phyloP scores from a whole-genome alignment of 2,113 vertebrate genomes.

The Loxodonta africana region DNA sequence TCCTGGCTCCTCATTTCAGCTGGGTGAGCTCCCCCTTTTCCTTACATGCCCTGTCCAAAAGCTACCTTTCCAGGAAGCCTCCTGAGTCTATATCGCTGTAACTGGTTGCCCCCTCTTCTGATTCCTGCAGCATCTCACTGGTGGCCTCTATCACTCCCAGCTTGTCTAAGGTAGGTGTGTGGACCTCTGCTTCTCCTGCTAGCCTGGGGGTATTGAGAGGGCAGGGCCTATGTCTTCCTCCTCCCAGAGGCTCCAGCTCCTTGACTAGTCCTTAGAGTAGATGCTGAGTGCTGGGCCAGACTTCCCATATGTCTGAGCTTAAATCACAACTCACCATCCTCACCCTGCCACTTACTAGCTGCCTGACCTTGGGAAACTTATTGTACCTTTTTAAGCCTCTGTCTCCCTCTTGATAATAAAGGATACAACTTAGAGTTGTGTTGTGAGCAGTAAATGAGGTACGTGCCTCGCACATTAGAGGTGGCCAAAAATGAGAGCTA shows the following conservation, averaged over 20 bases:
- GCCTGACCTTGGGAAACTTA: no score
- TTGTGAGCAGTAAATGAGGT: neutral
- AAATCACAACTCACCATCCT: neutral
- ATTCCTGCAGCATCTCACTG: neutral
- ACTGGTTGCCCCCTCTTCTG: neutral
- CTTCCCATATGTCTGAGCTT: neutral
- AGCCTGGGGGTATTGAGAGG: neutral
- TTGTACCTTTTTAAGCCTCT: neutral
- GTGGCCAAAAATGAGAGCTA: neutral
- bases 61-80: neutral
- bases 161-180: no score
- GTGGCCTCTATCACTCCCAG: neutral
- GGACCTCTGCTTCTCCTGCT: neutral
- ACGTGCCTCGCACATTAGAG: neutral
- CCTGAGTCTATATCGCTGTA: accelerated
- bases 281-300: neutral
- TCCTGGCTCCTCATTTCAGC: neutral
- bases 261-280: neutral
- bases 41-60: no score
- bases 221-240: neutral
- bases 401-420: no score
- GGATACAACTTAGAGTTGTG: neutral
- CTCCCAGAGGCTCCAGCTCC: neutral
- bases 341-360: neutral
- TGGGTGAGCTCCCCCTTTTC: neutral